Conservation (phyloP, 2,797 vertebrate genomes). For the Oryzias dopingdopingensis region DNA sequence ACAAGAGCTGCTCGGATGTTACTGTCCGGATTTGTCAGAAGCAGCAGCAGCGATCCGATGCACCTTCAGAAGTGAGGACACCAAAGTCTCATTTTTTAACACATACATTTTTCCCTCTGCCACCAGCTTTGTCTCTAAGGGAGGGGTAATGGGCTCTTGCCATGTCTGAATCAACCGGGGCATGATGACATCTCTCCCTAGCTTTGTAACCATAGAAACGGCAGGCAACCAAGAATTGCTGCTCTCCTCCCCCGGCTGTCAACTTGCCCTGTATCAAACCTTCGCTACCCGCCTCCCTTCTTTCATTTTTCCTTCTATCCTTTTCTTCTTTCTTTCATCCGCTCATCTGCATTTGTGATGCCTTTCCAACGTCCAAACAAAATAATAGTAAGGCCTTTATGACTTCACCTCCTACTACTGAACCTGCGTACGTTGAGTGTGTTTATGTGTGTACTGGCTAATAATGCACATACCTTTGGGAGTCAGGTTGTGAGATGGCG, state of each 20-base stretch:
- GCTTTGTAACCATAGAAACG: slow-evolving; percentile 80
- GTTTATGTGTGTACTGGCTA: not conserved
- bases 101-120: not conserved
- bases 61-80: too few relatives aligned
- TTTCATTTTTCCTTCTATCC: not conserved
- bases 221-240: slow-evolving; percentile 75
- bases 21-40: too few relatives aligned
- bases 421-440: not conserved
- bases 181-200: slow-evolving; percentile 77
- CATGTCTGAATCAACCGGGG: slow-evolving; percentile 77
- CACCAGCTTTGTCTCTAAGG: slow-evolving; percentile 26
- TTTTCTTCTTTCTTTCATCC: slow-evolving; percentile 17
- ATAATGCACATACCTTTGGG: slow-evolving; percentile 85
- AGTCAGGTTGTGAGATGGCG: slow-evolving; percentile 96
- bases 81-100: too few relatives aligned
- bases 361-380: slow-evolving; percentile 40
- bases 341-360: slow-evolving; percentile 22
- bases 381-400: not conserved
- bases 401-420: not conserved
- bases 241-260: slow-evolving; percentile 64
- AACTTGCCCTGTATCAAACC: slow-evolving; percentile 57
- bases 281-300: slow-evolving; percentile 21
- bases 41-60: too few relatives aligned
- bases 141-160: slow-evolving; percentile 66
- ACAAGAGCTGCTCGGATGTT: too few relatives aligned